phyloP scores from a whole-genome alignment of 2,797 vertebrate species.

The Tachyglossus aculeatus region DNA sequence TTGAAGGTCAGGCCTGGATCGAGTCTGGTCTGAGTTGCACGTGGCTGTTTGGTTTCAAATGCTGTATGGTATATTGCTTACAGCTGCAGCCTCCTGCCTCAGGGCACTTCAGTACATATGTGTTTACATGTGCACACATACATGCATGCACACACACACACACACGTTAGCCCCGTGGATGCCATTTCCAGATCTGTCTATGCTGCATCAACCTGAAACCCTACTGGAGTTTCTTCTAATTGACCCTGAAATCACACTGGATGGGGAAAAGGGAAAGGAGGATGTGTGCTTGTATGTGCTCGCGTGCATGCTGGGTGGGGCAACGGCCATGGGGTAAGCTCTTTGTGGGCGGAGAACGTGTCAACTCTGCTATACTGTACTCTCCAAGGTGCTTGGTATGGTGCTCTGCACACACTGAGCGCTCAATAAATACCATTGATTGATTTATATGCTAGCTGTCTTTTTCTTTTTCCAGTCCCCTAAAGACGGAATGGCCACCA shows the following conservation, averaged over 20 bases:
- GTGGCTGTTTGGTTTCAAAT: neutral
- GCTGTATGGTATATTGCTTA: accelerated
- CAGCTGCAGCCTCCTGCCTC: neutral
- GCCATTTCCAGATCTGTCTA: neutral
- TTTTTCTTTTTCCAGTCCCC: neutral
- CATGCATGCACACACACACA: accelerated
- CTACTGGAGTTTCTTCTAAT: neutral
- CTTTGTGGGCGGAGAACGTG: too few species aligned
- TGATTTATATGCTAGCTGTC: too few species aligned
- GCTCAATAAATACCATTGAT: too few species aligned
- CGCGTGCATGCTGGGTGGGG: too few species aligned
- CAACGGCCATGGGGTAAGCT: too few species aligned
- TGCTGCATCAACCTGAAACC: neutral
- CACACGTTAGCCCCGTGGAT: neutral
- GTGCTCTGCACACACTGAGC: too few species aligned
- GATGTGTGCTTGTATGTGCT: too few species aligned
- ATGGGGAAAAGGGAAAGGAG: accelerated
- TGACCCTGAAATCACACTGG: neutral
- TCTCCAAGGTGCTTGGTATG: too few species aligned
- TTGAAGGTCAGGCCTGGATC: neutral
- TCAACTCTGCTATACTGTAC: too few species aligned
- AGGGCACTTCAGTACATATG: accelerated
- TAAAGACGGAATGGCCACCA: neutral
- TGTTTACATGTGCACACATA: accelerated
- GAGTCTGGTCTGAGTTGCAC: neutral